Percentiles rank a stretch among this genome's conserved stretches.
These are phyloP conservation scores for Spialia ferax DNA, from an alignment of 2,888 invertebrate genomes.

Conservation along the genomic window DNA sequence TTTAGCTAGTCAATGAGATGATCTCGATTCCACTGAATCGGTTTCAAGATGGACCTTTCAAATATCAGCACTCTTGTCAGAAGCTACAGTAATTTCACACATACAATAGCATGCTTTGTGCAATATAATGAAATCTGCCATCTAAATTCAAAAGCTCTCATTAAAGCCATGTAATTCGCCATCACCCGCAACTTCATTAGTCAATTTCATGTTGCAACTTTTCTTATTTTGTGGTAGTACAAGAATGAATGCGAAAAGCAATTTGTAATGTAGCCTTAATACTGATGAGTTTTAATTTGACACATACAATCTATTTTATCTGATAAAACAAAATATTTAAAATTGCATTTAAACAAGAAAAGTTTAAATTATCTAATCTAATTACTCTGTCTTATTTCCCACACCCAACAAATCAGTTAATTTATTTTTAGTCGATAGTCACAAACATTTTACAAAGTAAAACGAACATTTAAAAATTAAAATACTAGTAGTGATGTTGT, in stretches of 20 bases:
- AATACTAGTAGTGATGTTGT: conserved; percentile 8
- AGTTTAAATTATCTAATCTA: not conserved
- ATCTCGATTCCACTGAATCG: conserved; percentile 51
- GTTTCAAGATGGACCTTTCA: conserved; percentile 58
- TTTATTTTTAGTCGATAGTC: not conserved
- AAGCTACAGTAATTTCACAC: conserved; percentile 51
- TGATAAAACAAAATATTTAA: not conserved
- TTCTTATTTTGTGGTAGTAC: conserved; percentile 13
- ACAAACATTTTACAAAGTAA: not conserved
- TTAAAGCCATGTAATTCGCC: conserved; percentile 51
- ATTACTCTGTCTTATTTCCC: no score
- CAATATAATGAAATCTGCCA: conserved; percentile 59
- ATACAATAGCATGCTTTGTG: conserved; percentile 61
- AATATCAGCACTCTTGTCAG: conserved; percentile 53
- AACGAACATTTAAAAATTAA: not conserved
- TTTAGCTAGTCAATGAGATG: conserved; percentile 63
- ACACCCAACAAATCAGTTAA: not conserved
- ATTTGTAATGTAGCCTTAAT: conserved; percentile 14
- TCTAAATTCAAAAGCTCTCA: conserved; percentile 53
- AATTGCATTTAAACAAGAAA: not conserved
- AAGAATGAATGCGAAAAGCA: conserved; percentile 13
- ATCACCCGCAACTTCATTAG: conserved; percentile 43
- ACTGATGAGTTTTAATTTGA: conserved; percentile 9
- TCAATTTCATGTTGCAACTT: conserved; percentile 31
- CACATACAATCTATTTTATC: not conserved